phyloP scores from a whole-genome alignment of 2,888 invertebrate genomes.

The Atethmia centrago region DNA sequence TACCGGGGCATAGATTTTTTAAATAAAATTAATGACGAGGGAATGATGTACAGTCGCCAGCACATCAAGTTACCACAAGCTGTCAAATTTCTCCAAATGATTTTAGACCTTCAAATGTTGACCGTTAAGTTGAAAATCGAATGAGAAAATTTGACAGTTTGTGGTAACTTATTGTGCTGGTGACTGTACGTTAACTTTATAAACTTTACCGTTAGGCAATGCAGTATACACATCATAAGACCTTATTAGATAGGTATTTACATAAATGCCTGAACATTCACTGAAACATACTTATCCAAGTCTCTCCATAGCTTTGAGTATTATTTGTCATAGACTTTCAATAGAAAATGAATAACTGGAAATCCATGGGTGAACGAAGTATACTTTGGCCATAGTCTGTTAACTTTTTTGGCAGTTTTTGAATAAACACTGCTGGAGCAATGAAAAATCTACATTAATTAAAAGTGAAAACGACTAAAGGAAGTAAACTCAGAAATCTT shows the following conservation, averaged over 20 bases:
- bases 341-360: conserved; percentile 29
- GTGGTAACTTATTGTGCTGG: too few relatives aligned
- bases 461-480: not conserved
- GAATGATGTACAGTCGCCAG: too few relatives aligned
- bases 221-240: not conserved
- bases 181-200: too few relatives aligned
- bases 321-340: conserved; percentile 32
- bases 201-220: not conserved
- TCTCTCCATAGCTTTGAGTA: conserved; percentile 15
- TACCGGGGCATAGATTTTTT: too few relatives aligned
- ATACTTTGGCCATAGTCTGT: not conserved
- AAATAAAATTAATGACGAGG: too few relatives aligned
- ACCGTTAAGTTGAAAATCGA: too few relatives aligned
- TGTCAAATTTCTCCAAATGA: too few relatives aligned
- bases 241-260: too few relatives aligned
- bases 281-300: not conserved
- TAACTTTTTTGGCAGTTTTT: not conserved
- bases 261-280: not conserved
- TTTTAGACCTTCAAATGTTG: too few relatives aligned
- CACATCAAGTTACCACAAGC: too few relatives aligned
- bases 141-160: too few relatives aligned
- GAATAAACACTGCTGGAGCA: not conserved
- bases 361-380: conserved; percentile 21
- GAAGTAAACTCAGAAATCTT: too few relatives aligned
- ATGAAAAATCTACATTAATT: not conserved